These are phyloP conservation scores for Bos indicus DNA, from an alignment of 2,113 vertebrate species.

Conservation along the genomic window DNA sequence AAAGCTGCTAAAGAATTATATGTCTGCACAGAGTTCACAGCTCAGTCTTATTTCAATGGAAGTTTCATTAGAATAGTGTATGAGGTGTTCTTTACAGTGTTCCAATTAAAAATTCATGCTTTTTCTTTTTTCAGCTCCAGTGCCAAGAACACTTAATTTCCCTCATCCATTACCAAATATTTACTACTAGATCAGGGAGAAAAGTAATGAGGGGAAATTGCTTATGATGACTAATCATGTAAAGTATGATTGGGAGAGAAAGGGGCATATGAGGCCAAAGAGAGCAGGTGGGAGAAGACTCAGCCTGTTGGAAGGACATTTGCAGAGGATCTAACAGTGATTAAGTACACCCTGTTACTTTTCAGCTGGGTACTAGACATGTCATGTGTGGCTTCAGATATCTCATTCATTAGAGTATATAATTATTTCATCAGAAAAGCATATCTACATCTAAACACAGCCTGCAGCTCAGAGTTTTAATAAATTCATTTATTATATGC, in stretches of 20 bases:
- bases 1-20: neutral
- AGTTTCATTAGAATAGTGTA: neutral
- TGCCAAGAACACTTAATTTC: neutral
- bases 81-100: neutral
- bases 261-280: neutral
- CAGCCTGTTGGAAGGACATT: neutral
- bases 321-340: neutral
- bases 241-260: neutral
- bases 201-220: slow-evolving; percentile 2
- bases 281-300: neutral
- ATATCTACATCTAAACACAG: slow-evolving; percentile 7
- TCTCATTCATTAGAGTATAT: neutral
- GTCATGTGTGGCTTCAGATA: neutral
- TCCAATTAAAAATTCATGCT: neutral
- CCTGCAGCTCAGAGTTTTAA: neutral
- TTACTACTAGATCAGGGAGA: neutral
- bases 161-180: neutral
- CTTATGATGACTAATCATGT: neutral
- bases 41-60: neutral
- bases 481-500: slow-evolving; percentile 24
- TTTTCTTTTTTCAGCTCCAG: neutral
- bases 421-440: slow-evolving; percentile 56
- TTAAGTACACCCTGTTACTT: neutral
- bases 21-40: neutral
- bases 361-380: neutral